Evolutionary conservation across 2,888 invertebrate species (phyloP).

Genomic region (Pasiphila rectangulata): DNA sequence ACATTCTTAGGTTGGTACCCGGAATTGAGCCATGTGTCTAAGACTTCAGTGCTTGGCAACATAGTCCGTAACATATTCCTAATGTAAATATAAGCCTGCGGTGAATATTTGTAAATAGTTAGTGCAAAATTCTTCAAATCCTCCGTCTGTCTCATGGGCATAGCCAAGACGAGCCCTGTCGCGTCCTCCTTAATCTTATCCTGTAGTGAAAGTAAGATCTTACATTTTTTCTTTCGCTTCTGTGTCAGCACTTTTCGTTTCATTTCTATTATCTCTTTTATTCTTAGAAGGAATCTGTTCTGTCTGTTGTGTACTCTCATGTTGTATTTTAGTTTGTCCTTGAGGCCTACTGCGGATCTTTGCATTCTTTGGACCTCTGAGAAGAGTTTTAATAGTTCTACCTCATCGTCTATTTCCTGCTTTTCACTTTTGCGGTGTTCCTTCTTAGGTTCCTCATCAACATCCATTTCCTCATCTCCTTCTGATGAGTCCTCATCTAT

Average conservation of each 20-base stretch:
- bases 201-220: slow-evolving; percentile 64
- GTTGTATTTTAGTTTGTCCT: slow-evolving; percentile 62
- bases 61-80: slow-evolving; percentile 69
- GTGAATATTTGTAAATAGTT: slow-evolving; percentile 72
- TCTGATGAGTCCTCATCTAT: slow-evolving; percentile 72
- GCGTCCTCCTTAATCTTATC: slow-evolving; percentile 72
- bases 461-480: slow-evolving; percentile 55
- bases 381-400: slow-evolving; percentile 64
- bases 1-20: slow-evolving; percentile 64
- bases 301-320: slow-evolving; percentile 64
- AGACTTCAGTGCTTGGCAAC: slow-evolving; percentile 67
- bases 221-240: slow-evolving; percentile 69
- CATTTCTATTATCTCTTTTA: slow-evolving; percentile 62
- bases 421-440: slow-evolving; percentile 23
- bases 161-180: slow-evolving; percentile 66
- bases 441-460: slow-evolving; percentile 43
- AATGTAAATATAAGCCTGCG: slow-evolving; percentile 71
- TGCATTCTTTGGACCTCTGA: slow-evolving; percentile 70
- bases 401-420: slow-evolving; percentile 10
- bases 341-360: slow-evolving; percentile 54
- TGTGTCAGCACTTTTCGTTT: slow-evolving; percentile 63
- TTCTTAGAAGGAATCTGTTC: slow-evolving; percentile 51
- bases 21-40: slow-evolving; percentile 64
- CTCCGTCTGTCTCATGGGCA: slow-evolving; percentile 71
- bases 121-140: slow-evolving; percentile 72